Conservation (phyloP, 2,888 invertebrate species). For the Rotaria socialis region DNA sequence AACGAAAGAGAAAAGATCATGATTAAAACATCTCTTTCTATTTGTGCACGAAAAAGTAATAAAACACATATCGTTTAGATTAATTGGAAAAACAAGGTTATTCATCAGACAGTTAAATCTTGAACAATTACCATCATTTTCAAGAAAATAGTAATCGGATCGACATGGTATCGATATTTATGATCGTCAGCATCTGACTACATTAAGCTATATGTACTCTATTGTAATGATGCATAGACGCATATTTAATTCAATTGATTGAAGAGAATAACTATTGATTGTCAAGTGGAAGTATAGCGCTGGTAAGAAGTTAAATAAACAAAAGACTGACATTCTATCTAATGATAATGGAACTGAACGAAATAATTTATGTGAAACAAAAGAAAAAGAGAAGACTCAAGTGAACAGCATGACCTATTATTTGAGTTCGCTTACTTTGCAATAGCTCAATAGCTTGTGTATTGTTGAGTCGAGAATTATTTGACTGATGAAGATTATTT, state of each 20-base stretch:
- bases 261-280: neutral
- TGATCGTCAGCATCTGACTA: neutral
- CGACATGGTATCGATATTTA: neutral
- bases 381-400: too few species aligned
- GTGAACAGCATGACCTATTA: too few species aligned
- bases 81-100: conserved; percentile 7
- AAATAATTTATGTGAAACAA: too few species aligned
- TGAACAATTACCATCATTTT: neutral
- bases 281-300: neutral
- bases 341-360: neutral
- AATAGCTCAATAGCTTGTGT: conserved; percentile 21
- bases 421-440: neutral
- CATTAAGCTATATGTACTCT: neutral
- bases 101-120: neutral
- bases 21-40: neutral
- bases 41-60: neutral
- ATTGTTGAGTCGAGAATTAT: neutral
- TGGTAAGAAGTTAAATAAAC: neutral
- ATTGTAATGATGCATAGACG: neutral
- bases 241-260: neutral
- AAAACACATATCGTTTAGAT: neutral
- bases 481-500: conserved; percentile 17
- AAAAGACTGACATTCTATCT: neutral
- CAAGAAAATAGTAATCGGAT: neutral
- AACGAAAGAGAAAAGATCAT: neutral